These are phyloP conservation scores for Nycteola revayana DNA, from an alignment of 2,888 invertebrate species.

Conservation along the genomic window DNA sequence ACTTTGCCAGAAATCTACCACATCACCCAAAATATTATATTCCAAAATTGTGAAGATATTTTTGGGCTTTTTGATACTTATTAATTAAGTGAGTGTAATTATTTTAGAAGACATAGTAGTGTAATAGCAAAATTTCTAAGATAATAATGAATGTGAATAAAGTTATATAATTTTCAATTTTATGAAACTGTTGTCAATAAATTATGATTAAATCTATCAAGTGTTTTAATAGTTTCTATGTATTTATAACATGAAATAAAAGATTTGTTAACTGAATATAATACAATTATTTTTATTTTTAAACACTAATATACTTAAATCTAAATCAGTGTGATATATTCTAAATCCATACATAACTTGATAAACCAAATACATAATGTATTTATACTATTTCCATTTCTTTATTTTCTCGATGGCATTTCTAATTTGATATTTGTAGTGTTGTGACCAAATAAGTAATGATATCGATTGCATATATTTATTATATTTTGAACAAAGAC, in stretches of 20 bases:
- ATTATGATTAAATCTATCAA: constrained; percentile 29
- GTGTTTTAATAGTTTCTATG: constrained; percentile 7
- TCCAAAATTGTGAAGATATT: constrained; percentile 25
- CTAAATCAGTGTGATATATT: constrained; percentile 13
- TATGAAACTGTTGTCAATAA: constrained; percentile 65
- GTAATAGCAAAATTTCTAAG: constrained; percentile 27
- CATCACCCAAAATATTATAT: constrained; percentile 11
- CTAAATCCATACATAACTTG: constrained; percentile 5
- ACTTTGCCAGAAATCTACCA: too few species aligned
- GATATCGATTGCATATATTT: too few species aligned
- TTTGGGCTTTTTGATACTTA: constrained; percentile 29
- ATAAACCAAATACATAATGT: constrained; percentile 9
- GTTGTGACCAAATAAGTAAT: too few species aligned
- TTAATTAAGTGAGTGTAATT: constrained; percentile 10
- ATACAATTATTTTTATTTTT: constrained; percentile 1
- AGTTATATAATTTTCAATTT: constrained; percentile 46
- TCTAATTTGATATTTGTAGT: too few species aligned
- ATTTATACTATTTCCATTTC: too few species aligned
- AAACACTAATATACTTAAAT: constrained; percentile 27
- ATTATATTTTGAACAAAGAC: too few species aligned
- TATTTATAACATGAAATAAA: not conserved
- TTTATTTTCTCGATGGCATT: too few species aligned
- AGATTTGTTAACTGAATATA: not conserved
- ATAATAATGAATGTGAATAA: constrained; percentile 25
- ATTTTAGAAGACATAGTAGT: constrained; percentile 19